phyloP scores from a whole-genome alignment of 2,113 vertebrate species.

The Ploceus nigricollis region DNA sequence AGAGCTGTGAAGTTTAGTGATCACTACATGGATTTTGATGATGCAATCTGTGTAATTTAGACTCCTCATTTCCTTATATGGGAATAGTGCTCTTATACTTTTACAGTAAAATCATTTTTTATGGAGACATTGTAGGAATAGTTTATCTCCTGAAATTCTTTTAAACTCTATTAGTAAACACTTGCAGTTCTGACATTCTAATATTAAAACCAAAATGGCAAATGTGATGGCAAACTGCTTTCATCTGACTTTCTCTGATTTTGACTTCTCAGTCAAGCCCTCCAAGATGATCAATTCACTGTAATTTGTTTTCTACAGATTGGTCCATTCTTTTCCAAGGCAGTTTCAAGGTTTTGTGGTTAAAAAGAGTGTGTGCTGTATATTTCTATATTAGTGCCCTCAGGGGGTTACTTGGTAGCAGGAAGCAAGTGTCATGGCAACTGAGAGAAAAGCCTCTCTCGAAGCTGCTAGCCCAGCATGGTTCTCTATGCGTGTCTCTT shows the following conservation, averaged over 20 bases:
- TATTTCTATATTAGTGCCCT: background rate
- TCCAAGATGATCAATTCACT: background rate
- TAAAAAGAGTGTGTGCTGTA: background rate
- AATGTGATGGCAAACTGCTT: background rate
- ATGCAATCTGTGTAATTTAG: background rate
- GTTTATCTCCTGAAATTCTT: background rate
- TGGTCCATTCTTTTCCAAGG: background rate
- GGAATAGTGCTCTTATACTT: background rate
- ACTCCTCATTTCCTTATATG: background rate
- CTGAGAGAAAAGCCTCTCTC: background rate
- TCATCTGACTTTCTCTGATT: background rate
- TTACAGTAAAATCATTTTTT: background rate
- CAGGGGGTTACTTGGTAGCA: background rate
- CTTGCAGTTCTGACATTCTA: background rate
- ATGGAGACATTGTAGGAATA: background rate
- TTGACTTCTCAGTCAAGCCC: background rate
- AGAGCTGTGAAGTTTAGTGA: background rate
- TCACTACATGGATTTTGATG: background rate
- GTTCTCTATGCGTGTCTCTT: background rate
- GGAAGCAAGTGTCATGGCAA: slow-evolving; percentile 15
- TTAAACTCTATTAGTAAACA: background rate
- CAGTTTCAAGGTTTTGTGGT: background rate
- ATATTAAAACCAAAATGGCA: background rate
- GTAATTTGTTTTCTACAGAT: background rate
- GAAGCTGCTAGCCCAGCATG: background rate